These are phyloP conservation scores for Tetheella fluctuosa DNA, from an alignment of 2,888 invertebrate species.

Conservation along the genomic window DNA sequence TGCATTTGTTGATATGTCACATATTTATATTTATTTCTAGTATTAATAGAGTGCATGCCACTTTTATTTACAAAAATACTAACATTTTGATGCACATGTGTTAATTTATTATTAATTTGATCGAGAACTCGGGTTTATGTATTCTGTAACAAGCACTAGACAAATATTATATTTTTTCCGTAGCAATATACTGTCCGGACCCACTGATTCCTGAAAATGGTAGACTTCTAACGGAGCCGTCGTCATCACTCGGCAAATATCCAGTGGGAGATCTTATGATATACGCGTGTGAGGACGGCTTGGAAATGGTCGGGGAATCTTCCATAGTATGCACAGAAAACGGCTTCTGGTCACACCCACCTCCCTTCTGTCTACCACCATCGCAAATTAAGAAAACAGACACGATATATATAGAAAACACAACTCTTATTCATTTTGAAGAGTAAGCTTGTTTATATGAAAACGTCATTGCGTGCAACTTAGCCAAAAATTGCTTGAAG, in stretches of 20 bases:
- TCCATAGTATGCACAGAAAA: constrained; percentile 94
- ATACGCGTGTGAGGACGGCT: constrained; percentile 83
- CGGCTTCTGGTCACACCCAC: constrained; percentile 94
- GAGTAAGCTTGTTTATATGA: constrained; percentile 32
- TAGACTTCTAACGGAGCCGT: constrained; percentile 67
- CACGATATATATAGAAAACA: constrained; percentile 72
- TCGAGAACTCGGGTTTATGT: no score
- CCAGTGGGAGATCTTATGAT: constrained; percentile 92
- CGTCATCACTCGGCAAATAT: constrained; percentile 83
- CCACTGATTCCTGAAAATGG: constrained; percentile 90
- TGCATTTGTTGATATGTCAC: no score
- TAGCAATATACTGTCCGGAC: constrained; percentile 93
- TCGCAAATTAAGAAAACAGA: constrained; percentile 63
- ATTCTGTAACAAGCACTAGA: background rate
- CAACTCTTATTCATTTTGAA: constrained; percentile 68
- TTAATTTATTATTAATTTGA: no score
- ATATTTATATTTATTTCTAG: no score
- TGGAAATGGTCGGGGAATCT: constrained; percentile 86
- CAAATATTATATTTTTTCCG: constrained; percentile 25
- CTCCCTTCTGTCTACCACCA: constrained; percentile 88
- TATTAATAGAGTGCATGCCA: no score
- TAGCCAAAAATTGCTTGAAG: no score
- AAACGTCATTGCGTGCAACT: no score
- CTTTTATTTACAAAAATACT: no score
- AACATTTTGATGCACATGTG: no score